These are phyloP conservation scores for Willisornis vidua DNA, from an alignment of 2,113 vertebrate genomes.

Conservation along the genomic window DNA sequence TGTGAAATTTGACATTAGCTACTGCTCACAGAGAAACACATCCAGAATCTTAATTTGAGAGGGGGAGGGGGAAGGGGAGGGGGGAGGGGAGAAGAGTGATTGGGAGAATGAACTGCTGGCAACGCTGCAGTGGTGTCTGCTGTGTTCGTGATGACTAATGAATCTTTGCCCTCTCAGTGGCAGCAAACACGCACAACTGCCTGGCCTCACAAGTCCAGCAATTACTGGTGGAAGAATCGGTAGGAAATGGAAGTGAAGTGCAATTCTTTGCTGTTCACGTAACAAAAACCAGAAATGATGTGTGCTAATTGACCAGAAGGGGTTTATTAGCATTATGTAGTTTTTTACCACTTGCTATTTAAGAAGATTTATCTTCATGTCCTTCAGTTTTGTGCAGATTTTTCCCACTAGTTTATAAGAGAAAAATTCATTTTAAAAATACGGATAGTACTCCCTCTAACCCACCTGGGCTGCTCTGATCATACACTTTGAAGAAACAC, in stretches of 20 bases:
- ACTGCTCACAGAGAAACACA: neutral
- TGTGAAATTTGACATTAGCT: constrained; percentile 42
- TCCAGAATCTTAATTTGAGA: constrained; percentile 47
- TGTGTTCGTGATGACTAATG: neutral
- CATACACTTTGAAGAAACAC: neutral
- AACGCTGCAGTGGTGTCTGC: neutral
- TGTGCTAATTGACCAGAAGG: neutral
- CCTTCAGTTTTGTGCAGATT: neutral
- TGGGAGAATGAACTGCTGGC: constrained; percentile 38
- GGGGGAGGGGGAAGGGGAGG: neutral
- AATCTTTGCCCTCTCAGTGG: constrained; percentile 24
- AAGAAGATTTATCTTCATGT: neutral
- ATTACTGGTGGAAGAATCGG: neutral
- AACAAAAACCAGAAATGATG: neutral
- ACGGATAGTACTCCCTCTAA: neutral
- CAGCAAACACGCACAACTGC: constrained; percentile 1
- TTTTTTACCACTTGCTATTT: neutral
- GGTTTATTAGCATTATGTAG: neutral
- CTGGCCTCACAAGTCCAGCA: neutral
- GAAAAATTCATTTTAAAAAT: neutral
- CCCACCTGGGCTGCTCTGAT: neutral
- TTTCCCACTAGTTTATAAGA: neutral
- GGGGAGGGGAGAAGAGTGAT: neutral
- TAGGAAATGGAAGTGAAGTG: neutral
- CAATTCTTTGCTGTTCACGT: neutral